Percentiles rank a stretch among this genome's conserved stretches.
phyloP scores from a whole-genome alignment of 2,113 vertebrate species.

The Proteles cristata region DNA sequence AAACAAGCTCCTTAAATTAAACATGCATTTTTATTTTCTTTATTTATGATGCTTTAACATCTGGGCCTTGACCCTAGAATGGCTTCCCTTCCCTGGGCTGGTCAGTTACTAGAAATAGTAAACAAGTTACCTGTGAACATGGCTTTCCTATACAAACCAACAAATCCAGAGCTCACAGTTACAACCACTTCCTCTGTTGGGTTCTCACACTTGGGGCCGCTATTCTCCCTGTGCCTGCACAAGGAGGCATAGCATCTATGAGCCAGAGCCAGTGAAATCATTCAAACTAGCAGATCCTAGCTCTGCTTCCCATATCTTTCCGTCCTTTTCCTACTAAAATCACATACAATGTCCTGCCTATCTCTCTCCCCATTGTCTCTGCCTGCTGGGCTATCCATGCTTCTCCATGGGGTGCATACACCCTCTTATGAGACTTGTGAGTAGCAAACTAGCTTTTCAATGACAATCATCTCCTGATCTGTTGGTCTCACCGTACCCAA shows the following conservation, averaged over 20 bases:
- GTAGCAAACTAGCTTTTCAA: neutral
- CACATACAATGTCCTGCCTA: accelerated
- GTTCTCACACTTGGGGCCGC: neutral
- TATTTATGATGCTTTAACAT: neutral
- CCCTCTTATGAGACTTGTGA: neutral
- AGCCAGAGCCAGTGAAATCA: neutral
- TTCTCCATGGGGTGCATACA: too few species aligned
- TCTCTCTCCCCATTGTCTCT: neutral
- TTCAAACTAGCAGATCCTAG: too few species aligned
- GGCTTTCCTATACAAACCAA: neutral
- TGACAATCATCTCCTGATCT: too few species aligned
- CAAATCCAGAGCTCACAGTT: neutral
- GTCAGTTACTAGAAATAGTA: neutral
- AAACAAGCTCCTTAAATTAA: neutral
- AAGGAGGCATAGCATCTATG: accelerated
- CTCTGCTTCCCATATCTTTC: accelerated
- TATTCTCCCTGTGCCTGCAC: accelerated
- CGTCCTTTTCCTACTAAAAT: neutral
- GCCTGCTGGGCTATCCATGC: neutral
- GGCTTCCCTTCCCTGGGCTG: too few species aligned
- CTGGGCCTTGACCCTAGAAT: neutral
- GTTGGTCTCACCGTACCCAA: neutral
- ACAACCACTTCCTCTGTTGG: too few species aligned
- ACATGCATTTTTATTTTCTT: neutral
- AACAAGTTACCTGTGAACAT: neutral